Evolutionary conservation across 2,113 vertebrate genomes (phyloP).

Genomic region (Monopterus albus): DNA sequence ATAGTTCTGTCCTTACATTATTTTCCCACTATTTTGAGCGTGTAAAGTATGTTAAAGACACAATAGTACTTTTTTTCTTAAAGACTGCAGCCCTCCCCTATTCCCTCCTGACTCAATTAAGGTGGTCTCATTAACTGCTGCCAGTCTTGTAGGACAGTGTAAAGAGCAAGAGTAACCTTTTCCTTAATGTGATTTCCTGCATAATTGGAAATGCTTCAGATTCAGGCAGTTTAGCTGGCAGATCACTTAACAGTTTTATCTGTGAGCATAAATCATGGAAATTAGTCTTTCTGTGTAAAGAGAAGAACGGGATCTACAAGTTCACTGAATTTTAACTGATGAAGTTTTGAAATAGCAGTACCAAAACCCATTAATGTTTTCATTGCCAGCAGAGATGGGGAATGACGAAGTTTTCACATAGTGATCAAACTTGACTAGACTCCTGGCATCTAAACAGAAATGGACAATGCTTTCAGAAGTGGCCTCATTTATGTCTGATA

Average conservation of each 20-base stretch:
- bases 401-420: not conserved
- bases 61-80: conserved; percentile 27
- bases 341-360: conserved; percentile 25
- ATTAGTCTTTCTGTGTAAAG: conserved; percentile 41
- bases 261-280: conserved; percentile 66
- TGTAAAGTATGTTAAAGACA: not conserved
- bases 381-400: conserved; percentile 17
- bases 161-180: conserved; percentile 67
- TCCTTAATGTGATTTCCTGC: conserved; percentile 69
- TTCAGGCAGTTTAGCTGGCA: conserved; percentile 59
- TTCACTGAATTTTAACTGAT: conserved; percentile 10
- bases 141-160: conserved; percentile 49
- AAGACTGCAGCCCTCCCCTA: conserved; percentile 44
- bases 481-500: not conserved
- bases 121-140: conserved; percentile 74
- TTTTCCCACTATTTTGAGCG: conserved; percentile 5
- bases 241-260: conserved; percentile 61
- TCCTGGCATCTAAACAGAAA: conserved; percentile 33
- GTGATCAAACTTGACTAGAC: conserved; percentile 27
- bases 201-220: conserved; percentile 77
- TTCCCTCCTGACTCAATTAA: conserved; percentile 79
- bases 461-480: conserved; percentile 20
- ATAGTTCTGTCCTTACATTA: not conserved
- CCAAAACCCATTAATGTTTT: not conserved
- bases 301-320: conserved; percentile 34